Base-by-base conservation (phyloP, 2,797 vertebrate genomes). In the Falco berigora region DNA sequence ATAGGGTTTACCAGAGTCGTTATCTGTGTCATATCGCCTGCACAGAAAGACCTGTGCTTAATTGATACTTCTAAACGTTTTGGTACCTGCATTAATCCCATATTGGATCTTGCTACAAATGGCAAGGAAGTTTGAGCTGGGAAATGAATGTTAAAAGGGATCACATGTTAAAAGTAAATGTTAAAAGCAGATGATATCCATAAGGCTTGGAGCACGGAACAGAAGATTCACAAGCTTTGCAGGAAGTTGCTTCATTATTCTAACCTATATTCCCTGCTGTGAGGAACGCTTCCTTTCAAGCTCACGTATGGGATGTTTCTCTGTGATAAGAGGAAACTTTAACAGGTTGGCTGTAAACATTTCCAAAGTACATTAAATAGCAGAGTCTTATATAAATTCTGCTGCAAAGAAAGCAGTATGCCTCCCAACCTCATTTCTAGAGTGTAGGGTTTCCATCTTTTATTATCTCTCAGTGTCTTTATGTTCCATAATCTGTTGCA, bases 191-290 rank as follows among this genome's bases (percentile, higher is more conserved):
- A 87, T 85, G 77, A 96, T 90, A 96, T 77, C 77, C 78, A 58
- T 68, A 58, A 92, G 53, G 58, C 8, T 9, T 77, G 71, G 73
- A 94, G 25, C 1, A 0, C 12, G 50, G 79, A 90, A 86, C 42
- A 92, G 92, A 93, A 92, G 84, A 92, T 75, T 92, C 96, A 82
- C 42, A 75, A 89, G 58, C 74, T 66, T 95, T 85, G 90, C 80
- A 94, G 93, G 78, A 95, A 94, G 83, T 92, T 95, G 50, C 77
- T 92, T 96, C 93, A 87, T 93, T 96, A 95, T 96, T 92, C 88
- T 85, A 86, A 89, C 86, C 86, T 89, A 46, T 87, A 80, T 94
- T 93, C 75, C 81, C 93, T 55, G 77, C 95, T 92, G 92, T 83
- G 90, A 71, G 73, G 42, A 95, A 55, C 0, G 42, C 64, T 91